Evolutionary conservation across 2,888 invertebrate genomes (phyloP).

Genomic region (Rugalucina vietnamica): DNA sequence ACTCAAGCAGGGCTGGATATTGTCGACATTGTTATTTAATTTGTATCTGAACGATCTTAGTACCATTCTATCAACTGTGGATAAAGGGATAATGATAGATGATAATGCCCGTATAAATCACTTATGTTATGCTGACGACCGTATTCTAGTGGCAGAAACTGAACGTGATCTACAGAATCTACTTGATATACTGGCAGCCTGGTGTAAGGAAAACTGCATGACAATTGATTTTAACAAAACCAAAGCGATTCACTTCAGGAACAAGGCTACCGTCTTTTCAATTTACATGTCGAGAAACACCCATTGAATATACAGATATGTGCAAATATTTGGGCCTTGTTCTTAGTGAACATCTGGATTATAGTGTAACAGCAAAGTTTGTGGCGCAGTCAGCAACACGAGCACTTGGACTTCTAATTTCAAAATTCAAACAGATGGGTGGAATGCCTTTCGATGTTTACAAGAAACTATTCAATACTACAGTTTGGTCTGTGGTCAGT

Average conservation of each 20-base stretch:
- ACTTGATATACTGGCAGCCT: constrained; percentile 19
- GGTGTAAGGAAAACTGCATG: constrained; percentile 17
- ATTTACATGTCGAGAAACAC: not conserved
- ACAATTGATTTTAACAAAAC: constrained; percentile 12
- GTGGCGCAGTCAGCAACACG: constrained; percentile 12
- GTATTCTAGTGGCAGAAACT: not conserved
- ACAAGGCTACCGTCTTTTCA: not conserved
- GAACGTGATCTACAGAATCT: constrained; percentile 26
- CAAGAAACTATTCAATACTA: constrained; percentile 12
- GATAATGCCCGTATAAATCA: constrained; percentile 1
- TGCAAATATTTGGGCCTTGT: constrained; percentile 24
- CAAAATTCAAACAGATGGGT: constrained; percentile 3
- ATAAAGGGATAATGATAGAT: not conserved
- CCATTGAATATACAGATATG: not conserved
- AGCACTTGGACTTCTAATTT: constrained; percentile 12
- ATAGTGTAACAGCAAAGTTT: constrained; percentile 1
- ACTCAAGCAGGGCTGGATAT: not conserved
- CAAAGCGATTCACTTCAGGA: constrained; percentile 16
- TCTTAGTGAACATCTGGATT: constrained; percentile 5
- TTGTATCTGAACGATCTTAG: not conserved
- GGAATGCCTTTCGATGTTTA: constrained; percentile 5
- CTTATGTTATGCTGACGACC: not conserved
- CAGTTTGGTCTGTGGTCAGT: not conserved
- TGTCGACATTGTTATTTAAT: not conserved
- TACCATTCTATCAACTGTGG: not conserved